phyloP scores from a whole-genome alignment of 2,113 vertebrate genomes.

The Actenoides hombroni region DNA sequence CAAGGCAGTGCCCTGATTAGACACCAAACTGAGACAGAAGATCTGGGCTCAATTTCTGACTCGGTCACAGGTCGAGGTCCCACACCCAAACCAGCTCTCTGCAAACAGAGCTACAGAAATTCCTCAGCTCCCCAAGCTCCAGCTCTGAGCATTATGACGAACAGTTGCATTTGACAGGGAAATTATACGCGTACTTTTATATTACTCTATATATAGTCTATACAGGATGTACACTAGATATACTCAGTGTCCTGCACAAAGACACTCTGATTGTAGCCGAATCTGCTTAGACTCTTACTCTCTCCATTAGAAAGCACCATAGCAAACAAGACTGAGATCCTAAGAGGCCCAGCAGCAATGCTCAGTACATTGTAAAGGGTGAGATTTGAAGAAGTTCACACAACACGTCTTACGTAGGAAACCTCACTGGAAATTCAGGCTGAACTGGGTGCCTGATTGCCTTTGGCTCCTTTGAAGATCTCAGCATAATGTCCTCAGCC shows the following conservation, averaged over 20 bases:
- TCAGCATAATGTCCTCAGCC: background rate
- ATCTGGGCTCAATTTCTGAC: background rate
- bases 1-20: background rate
- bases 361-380: accelerated
- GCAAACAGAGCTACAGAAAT: background rate
- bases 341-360: background rate
- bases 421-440: background rate
- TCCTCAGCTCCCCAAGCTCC: background rate
- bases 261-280: accelerated
- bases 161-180: accelerated
- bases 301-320: background rate
- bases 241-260: background rate
- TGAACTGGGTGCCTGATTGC: background rate
- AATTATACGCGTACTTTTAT: accelerated
- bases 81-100: background rate
- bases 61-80: background rate
- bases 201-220: accelerated
- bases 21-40: background rate
- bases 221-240: no score
- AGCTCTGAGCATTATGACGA: background rate
- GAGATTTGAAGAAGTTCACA: background rate
- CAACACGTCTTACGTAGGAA: accelerated
- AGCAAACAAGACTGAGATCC: background rate
- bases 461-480: background rate
- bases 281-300: background rate